Percentiles rank a stretch among this genome's conserved stretches.
These are phyloP conservation scores for Apis florea DNA, from an alignment of 1,140 invertebrate species.

Conservation along the genomic window DNA sequence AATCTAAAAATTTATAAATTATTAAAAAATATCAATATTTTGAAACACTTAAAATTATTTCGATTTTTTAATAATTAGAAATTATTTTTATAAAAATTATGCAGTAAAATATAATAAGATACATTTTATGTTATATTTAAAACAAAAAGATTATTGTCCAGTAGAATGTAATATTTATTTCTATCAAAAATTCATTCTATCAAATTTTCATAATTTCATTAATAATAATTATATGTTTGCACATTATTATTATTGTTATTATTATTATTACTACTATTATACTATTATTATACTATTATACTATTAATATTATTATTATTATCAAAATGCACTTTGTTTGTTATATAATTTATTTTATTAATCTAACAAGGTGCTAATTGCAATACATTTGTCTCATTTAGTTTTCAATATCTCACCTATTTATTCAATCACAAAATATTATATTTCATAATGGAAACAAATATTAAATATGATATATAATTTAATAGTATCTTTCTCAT, in stretches of 20 bases:
- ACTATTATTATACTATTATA: too few relatives aligned
- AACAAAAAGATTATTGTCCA: not conserved
- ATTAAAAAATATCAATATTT: constrained; percentile 3
- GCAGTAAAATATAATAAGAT: constrained; percentile 7
- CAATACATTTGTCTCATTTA: constrained; percentile 19
- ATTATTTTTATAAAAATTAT: constrained; percentile 23
- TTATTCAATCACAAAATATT: not conserved
- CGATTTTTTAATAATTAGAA: constrained; percentile 27
- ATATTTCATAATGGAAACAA: constrained; percentile 17
- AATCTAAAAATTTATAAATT: not conserved
- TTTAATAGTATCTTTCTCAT: not conserved
- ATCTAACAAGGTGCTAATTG: constrained; percentile 31
- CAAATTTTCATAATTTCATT: constrained; percentile 3
- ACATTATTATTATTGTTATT: constrained; percentile 32
- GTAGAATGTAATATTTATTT: constrained; percentile 17
- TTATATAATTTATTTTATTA: constrained; percentile 29
- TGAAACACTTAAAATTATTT: constrained; percentile 1
- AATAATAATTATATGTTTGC: constrained; percentile 25
- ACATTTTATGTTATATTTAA: not conserved
- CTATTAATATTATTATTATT: not conserved
- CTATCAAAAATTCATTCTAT: constrained; percentile 5
- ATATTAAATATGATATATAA: constrained; percentile 5
- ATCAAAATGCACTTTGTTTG: constrained; percentile 20
- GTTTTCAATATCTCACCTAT: constrained; percentile 11
- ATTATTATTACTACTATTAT: constrained; percentile 32